phyloP scores from a whole-genome alignment of 2,797 vertebrate species.

The Ptychadena robeensis region DNA sequence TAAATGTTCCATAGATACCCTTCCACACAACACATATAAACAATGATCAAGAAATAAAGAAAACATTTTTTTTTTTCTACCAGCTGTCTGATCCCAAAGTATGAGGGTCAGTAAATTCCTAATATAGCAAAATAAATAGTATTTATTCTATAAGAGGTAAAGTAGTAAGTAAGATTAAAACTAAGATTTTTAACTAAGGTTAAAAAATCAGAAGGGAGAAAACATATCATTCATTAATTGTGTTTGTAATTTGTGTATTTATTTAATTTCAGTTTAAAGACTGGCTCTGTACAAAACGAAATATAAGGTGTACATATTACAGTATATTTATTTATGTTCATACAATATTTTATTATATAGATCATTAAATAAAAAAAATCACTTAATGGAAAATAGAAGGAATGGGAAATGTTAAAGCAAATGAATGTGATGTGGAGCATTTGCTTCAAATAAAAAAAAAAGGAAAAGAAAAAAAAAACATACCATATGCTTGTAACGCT shows the following conservation, averaged over 20 bases:
- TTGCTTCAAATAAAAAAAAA: constrained; percentile 38
- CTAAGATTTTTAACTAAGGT: too few relatives aligned
- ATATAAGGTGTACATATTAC: neutral
- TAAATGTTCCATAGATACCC: too few relatives aligned
- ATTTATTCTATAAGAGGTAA: neutral
- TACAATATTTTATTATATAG: constrained; percentile 8
- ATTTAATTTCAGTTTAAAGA: neutral
- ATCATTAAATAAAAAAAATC: neutral
- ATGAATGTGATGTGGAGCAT: constrained; percentile 43
- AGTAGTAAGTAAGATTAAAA: neutral
- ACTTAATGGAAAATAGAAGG: neutral
- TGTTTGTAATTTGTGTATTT: neutral
- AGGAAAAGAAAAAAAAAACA: constrained; percentile 23
- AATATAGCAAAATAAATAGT: neutral
- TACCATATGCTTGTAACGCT: constrained; percentile 58
- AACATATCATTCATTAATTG: neutral
- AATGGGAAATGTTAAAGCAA: constrained; percentile 2
- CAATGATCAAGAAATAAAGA: too few relatives aligned
- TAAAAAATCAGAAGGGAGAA: neutral
- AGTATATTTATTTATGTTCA: neutral
- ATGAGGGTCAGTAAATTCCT: too few relatives aligned
- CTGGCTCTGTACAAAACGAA: neutral
- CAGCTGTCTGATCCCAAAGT: too few relatives aligned
- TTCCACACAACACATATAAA: too few relatives aligned
- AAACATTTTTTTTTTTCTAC: too few relatives aligned